Evolutionary conservation across 35 echinoderm and acorn worm genomes (phyloP).

Genomic region (Nesometra sesokonis): DNA sequence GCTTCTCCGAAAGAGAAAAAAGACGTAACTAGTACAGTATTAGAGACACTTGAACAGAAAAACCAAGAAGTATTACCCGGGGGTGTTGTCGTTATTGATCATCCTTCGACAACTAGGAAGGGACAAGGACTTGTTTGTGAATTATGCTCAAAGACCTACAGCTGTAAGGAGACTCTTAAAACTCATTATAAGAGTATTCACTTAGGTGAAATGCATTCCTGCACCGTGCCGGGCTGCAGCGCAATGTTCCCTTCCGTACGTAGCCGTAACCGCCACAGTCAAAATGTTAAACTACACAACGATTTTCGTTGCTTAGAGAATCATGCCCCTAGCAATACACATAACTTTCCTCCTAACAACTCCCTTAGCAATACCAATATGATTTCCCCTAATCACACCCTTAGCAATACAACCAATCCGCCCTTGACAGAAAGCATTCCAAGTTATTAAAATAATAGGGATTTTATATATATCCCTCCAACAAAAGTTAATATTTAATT

Average conservation of each 20-base stretch:
- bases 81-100: not conserved
- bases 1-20: not conserved
- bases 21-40: not conserved
- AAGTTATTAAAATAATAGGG: not conserved
- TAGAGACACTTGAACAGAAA: not conserved
- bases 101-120: not conserved
- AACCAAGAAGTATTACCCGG: not conserved
- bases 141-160: slow-evolving; percentile 23
- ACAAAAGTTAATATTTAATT: too few relatives aligned
- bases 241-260: slow-evolving; percentile 36
- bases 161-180: slow-evolving; percentile 13
- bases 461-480: not conserved
- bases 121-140: slow-evolving; percentile 18
- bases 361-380: not conserved
- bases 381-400: not conserved
- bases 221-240: slow-evolving; percentile 25
- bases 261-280: slow-evolving; percentile 27
- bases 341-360: too few relatives aligned
- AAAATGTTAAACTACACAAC: slow-evolving; percentile 27
- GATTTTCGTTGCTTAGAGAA: not conserved
- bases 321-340: not conserved
- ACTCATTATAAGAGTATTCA: slow-evolving; percentile 34
- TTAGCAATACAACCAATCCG: not conserved
- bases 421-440: not conserved
- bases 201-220: slow-evolving; percentile 22